Evolutionary conservation across 1,140 invertebrate genomes (phyloP), one percentile per base, ranked within the genome.

Genomic region (Periplaneta americana): DNA sequence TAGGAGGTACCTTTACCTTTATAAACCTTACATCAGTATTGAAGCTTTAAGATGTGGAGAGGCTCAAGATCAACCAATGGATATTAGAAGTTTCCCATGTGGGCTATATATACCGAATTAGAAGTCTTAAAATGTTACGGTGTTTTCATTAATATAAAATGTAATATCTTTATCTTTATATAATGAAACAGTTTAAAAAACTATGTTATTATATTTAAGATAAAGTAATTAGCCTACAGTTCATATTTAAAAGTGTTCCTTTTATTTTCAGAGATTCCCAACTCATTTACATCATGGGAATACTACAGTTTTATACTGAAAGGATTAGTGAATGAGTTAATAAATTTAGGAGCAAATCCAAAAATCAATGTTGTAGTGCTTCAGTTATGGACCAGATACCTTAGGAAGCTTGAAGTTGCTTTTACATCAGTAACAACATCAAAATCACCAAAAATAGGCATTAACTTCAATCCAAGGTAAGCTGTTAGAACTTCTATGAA

Each of bases 361-460:
- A 85, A 88, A 34, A 86, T 94, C 10, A 93, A 92, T 87, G 78
- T 88, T 35, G 91, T 91, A 82, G 85, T 91, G 9, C 88, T 93
- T 32, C 91, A 93, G 82, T 83, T 94, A n/a, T 94, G 93, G 93
- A 87, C 91, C 32, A 86, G 86, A 1, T 94, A 93, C 86, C 87
- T 94, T 83, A 84, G 88, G 36, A 89, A 90, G 84, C 86, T 91
- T 80, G 89, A 93, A 86, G 90, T 93, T 18, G 91, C 92, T 11
- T 93, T 93, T 83, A 89, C 89, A 81, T 89, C 90, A 6, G 88
- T 86, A 31, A 87, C 85, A 2, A 83, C 84, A 15, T 88, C 88
- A 80, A 48, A 80, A 10, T 76, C 90, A 34, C 93, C 93, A 17
- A 92, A 90, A 85, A 84, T 94, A 18, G 87, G 90, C 74, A 85